Conservation (phyloP, 2,888 invertebrate species). For the Acronicta leporina region DNA sequence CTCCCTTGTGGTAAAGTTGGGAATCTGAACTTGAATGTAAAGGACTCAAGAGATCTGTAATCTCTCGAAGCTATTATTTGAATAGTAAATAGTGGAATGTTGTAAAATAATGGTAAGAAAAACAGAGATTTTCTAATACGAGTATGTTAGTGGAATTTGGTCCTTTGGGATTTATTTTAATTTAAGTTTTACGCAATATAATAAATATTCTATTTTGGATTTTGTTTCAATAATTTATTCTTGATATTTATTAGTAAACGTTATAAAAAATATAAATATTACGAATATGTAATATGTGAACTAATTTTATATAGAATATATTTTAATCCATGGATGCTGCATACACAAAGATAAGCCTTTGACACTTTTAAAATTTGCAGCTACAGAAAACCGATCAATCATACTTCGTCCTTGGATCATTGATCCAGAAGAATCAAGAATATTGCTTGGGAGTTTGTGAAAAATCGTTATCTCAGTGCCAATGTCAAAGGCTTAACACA, state of each 20-base stretch:
- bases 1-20: conserved; percentile 16
- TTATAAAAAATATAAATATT: too few relatives aligned
- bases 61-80: conserved; percentile 3
- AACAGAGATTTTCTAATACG: neutral
- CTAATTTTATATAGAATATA: too few relatives aligned
- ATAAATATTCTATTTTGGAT: too few relatives aligned
- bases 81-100: neutral
- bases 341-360: too few relatives aligned
- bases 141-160: neutral
- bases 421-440: neutral
- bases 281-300: too few relatives aligned
- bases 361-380: too few relatives aligned
- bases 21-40: conserved; percentile 34
- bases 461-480: neutral
- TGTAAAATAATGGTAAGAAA: neutral
- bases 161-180: conserved; percentile 12
- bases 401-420: neutral
- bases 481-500: too few relatives aligned
- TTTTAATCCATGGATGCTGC: too few relatives aligned
- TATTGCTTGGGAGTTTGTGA: neutral
- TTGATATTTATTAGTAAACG: too few relatives aligned
- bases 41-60: conserved; percentile 25
- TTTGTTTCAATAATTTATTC: too few relatives aligned
- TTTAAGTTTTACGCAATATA: too few relatives aligned
- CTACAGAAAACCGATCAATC: neutral